These are phyloP conservation scores for Drosophila putrida DNA, from an alignment of 2,888 invertebrate species.

Conservation along the genomic window DNA sequence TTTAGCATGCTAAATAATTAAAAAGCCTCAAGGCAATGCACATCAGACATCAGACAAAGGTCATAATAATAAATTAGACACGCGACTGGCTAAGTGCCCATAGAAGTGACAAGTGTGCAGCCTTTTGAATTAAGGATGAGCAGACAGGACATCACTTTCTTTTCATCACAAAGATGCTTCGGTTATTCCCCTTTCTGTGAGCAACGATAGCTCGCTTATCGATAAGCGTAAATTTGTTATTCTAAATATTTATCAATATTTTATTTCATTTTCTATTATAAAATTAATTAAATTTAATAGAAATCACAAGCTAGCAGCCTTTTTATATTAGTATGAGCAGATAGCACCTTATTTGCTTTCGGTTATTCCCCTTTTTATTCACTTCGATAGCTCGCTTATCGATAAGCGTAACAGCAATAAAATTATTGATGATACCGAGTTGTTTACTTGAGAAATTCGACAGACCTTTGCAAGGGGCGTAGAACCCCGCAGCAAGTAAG, in stretches of 20 bases:
- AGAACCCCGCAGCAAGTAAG: conserved; percentile 7
- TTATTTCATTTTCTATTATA: too few relatives aligned
- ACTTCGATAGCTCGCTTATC: too few relatives aligned
- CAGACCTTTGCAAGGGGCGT: conserved; percentile 15
- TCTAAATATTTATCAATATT: too few relatives aligned
- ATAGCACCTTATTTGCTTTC: conserved; percentile 1
- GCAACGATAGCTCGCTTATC: neutral
- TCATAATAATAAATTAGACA: conserved; percentile 77
- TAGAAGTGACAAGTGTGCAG: conserved; percentile 43
- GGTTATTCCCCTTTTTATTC: neutral
- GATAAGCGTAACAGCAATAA: neutral
- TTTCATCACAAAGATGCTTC: neutral
- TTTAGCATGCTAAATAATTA: conserved; percentile 73
- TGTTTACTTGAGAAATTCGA: conserved; percentile 7
- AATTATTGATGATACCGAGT: neutral
- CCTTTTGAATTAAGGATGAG: conserved; percentile 14
- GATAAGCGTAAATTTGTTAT: neutral
- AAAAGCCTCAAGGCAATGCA: conserved; percentile 42
- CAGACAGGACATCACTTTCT: conserved; percentile 6
- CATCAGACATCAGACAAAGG: conserved; percentile 56
- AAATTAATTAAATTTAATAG: neutral
- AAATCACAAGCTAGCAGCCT: conserved; percentile 39
- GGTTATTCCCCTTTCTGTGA: neutral
- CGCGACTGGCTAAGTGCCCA: conserved; percentile 59
- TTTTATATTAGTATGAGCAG: conserved; percentile 13